Base-by-base conservation (phyloP, 2,888 invertebrate genomes). In the Lacanobia oleracea region DNA sequence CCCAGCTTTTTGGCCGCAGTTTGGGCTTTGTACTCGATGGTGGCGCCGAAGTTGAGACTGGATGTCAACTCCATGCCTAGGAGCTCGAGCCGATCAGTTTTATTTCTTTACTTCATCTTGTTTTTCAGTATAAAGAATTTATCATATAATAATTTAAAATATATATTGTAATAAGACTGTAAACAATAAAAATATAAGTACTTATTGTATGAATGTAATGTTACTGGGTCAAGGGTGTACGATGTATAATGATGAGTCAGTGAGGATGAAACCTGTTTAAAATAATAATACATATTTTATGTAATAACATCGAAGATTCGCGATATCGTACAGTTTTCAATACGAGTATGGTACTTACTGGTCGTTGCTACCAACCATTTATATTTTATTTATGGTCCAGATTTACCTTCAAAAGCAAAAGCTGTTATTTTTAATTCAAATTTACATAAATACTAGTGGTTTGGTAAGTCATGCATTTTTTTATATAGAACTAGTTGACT, bases 161-260 rank as follows among this genome's bases (percentile, higher is more conserved):
- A 37, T 43, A 6, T 45, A 45, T 23, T 16, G 3, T 7, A 65
- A 63, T 27, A 27, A 45, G 12, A 16, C 45, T 33, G n/a, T 45
- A 37, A 59, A 78, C 43, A 62, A 59, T 53, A 63, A 33, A 21
- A 57, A 14, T 33, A n/a, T 33, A 50, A 33, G 14, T 68, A 0
- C 23, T 71, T 63, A 50, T 64, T 67, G 45, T 65, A 75, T 72
- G 72, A 81, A 84, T 81, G 81, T 77, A 76, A 76, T 61, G 62
- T 69, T 74, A 69, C 70, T 79, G 14, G 74, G 79, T 86, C 86
- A 86, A 82, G 83, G 81, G 53, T 73, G 9, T 5, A 14, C 57
- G 48, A 61, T 79, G 70, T 77, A 77, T 82, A 77, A 79, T 77
- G 79, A 83, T 83, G 80, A 81, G 77, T 84, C 83, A 71, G 56